Conservation (phyloP, 2,113 vertebrate genomes). For the Pseudopipra pipra region DNA sequence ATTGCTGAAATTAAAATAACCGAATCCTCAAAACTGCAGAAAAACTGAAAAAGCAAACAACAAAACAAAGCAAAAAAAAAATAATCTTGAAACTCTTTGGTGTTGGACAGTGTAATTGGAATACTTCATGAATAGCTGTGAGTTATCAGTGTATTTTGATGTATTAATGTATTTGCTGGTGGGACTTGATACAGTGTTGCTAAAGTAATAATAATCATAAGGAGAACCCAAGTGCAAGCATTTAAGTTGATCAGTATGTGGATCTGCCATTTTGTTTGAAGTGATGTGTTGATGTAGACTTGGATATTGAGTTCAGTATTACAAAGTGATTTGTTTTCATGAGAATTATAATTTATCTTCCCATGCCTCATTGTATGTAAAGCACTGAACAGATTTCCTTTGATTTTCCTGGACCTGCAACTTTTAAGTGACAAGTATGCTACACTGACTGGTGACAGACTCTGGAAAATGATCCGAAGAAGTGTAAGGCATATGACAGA, state of each 20-base stretch:
- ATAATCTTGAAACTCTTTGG: background rate
- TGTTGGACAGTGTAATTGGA: background rate
- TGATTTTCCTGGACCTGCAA: background rate
- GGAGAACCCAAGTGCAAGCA: background rate
- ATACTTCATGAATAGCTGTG: background rate
- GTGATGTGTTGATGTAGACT: background rate
- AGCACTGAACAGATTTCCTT: background rate
- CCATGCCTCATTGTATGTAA: background rate
- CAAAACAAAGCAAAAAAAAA: background rate
- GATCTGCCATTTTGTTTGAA: slow-evolving; percentile 34
- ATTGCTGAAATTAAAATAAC: background rate
- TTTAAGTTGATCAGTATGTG: background rate
- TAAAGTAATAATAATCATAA: background rate
- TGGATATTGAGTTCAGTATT: background rate
- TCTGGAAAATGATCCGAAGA: background rate
- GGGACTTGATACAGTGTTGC: background rate
- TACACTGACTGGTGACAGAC: background rate
- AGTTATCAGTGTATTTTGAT: background rate
- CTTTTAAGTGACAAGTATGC: background rate
- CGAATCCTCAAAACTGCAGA: background rate
- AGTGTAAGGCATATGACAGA: background rate
- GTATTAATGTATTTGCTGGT: background rate
- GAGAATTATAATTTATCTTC: background rate
- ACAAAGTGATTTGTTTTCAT: background rate
- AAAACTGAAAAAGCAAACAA: background rate